Conservation (phyloP, 2,797 vertebrate genomes). For the Amblyraja radiata region DNA sequence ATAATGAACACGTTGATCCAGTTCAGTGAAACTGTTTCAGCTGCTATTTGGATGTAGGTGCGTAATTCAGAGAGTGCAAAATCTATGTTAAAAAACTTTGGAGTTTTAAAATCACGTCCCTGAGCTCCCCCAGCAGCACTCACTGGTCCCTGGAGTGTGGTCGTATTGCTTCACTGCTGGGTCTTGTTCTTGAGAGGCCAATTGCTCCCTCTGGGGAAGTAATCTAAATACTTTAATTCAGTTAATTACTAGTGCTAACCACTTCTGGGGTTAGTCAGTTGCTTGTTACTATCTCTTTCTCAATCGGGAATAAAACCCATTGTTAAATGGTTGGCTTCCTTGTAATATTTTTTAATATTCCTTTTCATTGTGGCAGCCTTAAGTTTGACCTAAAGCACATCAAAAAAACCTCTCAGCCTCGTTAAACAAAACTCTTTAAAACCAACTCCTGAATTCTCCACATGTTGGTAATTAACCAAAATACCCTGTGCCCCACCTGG, state of each 20-base stretch:
- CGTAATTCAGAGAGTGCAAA: not conserved
- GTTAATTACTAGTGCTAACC: not conserved
- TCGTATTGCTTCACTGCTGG: not conserved
- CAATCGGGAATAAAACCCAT: not conserved
- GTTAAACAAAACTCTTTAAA: no score
- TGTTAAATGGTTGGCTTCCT: not conserved
- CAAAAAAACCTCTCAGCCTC: not conserved
- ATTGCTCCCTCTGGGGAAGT: not conserved
- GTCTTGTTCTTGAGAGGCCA: not conserved
- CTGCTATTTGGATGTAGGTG: not conserved
- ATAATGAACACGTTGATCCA: not conserved
- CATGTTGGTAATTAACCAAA: no score
- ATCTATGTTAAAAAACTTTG: not conserved
- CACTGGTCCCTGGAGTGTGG: not conserved
- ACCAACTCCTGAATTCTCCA: no score
- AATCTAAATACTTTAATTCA: not conserved
- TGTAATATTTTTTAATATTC: not conserved
- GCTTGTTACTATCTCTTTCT: not conserved
- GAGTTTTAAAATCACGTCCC: conserved; percentile 2
- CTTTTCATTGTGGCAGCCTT: not conserved
- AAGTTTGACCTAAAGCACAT: not conserved
- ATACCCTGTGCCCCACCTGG: no score
- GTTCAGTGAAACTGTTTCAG: not conserved
- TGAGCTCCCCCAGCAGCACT: not conserved
- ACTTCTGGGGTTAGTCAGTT: not conserved